A percentile compares a stretch with the other conserved stretches of the same genome.
These are phyloP conservation scores for Allygus modestus DNA, from an alignment of 2,888 invertebrate species.

Conservation along the genomic window DNA sequence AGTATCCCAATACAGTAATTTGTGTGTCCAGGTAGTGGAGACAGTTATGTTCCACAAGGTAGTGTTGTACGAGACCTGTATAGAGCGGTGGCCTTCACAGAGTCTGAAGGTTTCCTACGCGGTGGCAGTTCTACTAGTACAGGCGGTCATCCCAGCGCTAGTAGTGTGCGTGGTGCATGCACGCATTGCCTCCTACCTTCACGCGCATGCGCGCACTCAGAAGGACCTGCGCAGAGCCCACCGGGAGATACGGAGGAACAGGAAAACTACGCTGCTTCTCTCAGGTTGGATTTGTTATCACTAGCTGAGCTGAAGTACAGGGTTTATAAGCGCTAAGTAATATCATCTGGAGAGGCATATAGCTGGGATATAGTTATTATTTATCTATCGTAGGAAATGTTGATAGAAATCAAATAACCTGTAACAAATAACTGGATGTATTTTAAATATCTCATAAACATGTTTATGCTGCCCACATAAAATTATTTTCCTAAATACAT, in stretches of 20 bases:
- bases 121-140: conserved; percentile 90
- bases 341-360: too few relatives aligned
- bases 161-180: conserved; percentile 71
- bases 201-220: conserved; percentile 70
- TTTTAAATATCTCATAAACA: too few relatives aligned
- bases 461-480: too few relatives aligned
- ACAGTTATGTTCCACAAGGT: conserved; percentile 70
- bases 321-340: too few relatives aligned
- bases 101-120: conserved; percentile 86
- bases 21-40: conserved; percentile 70
- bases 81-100: conserved; percentile 73
- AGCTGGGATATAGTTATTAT: too few relatives aligned
- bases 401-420: too few relatives aligned
- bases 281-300: conserved; percentile 69
- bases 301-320: too few relatives aligned
- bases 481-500: too few relatives aligned
- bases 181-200: conserved; percentile 70
- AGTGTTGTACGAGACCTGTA: conserved; percentile 73
- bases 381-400: too few relatives aligned
- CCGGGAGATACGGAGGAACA: conserved; percentile 71
- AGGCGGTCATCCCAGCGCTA: conserved; percentile 78
- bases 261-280: conserved; percentile 74
- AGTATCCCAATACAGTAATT: too few relatives aligned
- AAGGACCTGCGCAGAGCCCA: conserved; percentile 69
- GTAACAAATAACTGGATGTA: too few relatives aligned